These are phyloP conservation scores for Olivierus martensii DNA, from an alignment of 1,140 invertebrate genomes.

Conservation along the genomic window DNA sequence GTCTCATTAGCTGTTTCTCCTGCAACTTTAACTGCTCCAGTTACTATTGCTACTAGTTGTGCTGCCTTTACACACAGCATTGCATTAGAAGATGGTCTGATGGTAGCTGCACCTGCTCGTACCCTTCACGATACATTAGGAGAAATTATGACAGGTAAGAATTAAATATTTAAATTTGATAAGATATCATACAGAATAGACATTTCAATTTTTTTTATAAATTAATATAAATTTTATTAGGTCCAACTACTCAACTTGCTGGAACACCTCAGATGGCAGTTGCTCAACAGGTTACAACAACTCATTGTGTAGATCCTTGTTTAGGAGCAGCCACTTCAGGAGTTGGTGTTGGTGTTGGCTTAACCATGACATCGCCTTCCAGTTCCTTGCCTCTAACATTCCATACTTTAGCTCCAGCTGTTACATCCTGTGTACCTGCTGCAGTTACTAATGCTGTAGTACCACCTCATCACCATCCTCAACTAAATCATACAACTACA, in stretches of 20 bases:
- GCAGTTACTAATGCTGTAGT: slow-evolving; percentile 4
- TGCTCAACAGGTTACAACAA: not conserved
- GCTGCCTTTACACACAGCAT: slow-evolving; percentile 9
- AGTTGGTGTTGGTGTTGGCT: slow-evolving; percentile 5
- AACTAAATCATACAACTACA: slow-evolving; percentile 4
- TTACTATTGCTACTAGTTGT: slow-evolving; percentile 7
- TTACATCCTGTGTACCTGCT: slow-evolving; percentile 4
- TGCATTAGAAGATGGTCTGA: slow-evolving; percentile 16
- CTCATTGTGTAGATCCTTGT: slow-evolving; percentile 7
- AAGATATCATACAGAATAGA: not conserved
- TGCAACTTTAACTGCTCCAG: slow-evolving; percentile 3
- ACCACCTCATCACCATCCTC: slow-evolving; percentile 6
- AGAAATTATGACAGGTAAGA: slow-evolving; percentile 16
- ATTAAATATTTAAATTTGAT: not conserved
- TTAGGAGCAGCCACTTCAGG: slow-evolving; percentile 1
- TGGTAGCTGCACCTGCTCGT: slow-evolving; percentile 20
- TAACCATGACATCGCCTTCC: slow-evolving; percentile 10
- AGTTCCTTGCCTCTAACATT: slow-evolving; percentile 21
- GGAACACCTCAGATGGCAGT: slow-evolving; percentile 6
- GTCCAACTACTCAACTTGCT: slow-evolving; percentile 13
- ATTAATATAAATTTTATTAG: slow-evolving; percentile 2
- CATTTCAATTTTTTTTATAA: not conserved
- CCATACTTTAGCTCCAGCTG: slow-evolving; percentile 3
- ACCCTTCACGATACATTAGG: slow-evolving; percentile 19
- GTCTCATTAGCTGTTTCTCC: slow-evolving; percentile 17